These are phyloP conservation scores for Drosophila rhopaloa DNA, from an alignment of 1,140 invertebrate species.

Conservation along the genomic window DNA sequence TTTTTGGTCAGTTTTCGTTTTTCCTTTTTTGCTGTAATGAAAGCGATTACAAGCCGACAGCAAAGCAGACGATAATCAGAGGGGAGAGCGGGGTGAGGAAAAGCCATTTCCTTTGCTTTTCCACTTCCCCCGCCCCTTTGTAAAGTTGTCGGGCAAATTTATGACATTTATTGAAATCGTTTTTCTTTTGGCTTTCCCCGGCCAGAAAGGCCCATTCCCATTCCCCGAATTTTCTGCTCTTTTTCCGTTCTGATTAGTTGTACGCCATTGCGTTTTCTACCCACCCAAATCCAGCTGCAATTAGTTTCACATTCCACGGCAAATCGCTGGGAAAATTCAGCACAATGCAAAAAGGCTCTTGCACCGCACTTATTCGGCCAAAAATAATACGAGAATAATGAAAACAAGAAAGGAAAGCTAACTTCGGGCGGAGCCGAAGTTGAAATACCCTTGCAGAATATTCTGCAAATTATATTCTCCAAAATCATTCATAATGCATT, in stretches of 20 bases:
- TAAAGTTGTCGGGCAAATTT: conserved; percentile 55
- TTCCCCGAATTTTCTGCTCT: conserved; percentile 6
- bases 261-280: conserved; percentile 21
- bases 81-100: not conserved
- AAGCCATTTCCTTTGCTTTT: conserved; percentile 44
- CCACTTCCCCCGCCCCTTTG: conserved; percentile 15
- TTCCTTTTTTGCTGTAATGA: conserved; percentile 41
- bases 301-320: conserved; percentile 34
- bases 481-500: no score
- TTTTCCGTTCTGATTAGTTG: conserved; percentile 32
- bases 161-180: conserved; percentile 62
- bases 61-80: conserved; percentile 51
- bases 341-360: conserved; percentile 24
- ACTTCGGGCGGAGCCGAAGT: no score
- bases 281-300: conserved; percentile 12
- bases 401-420: no score
- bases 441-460: no score
- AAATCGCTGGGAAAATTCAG: conserved; percentile 16
- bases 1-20: conserved; percentile 48
- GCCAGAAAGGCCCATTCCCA: not conserved
- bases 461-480: no score
- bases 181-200: conserved; percentile 16
- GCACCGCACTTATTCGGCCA: not conserved
- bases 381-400: conserved; percentile 13
- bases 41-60: conserved; percentile 53